These are phyloP conservation scores for Felis chaus DNA, from an alignment of 2,113 vertebrate genomes.

Conservation along the genomic window DNA sequence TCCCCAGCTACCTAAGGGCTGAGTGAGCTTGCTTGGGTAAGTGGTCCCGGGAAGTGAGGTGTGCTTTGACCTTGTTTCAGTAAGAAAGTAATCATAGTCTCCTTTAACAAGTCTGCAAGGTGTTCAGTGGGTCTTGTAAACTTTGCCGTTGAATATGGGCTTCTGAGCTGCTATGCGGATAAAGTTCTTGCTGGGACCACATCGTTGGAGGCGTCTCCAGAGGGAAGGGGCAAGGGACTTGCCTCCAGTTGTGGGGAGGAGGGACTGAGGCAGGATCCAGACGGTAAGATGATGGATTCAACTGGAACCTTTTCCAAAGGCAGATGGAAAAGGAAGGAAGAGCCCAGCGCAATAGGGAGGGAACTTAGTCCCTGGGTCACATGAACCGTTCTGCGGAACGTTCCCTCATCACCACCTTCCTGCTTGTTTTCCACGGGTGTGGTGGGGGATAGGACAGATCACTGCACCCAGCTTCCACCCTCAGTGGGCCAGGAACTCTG, in stretches of 20 bases:
- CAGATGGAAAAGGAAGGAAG: not conserved
- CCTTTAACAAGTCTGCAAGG: not conserved
- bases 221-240: not conserved
- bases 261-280: not conserved
- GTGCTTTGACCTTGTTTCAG: not conserved
- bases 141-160: not conserved
- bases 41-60: not conserved
- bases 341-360: not conserved
- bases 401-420: not conserved
- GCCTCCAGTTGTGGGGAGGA: not conserved
- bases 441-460: not conserved
- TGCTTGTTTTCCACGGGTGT: not conserved
- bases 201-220: not conserved
- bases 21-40: not conserved
- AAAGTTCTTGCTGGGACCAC: not conserved
- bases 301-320: not conserved
- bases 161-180: not conserved
- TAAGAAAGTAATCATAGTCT: not conserved
- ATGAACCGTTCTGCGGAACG: no score
- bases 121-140: not conserved
- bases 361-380: no score
- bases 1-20: not conserved
- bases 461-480: rapidly evolving
- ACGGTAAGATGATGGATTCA: not conserved
- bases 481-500: not conserved